Evolutionary conservation across 1,140 invertebrate species (phyloP).

Genomic region (Fopius arisanus): DNA sequence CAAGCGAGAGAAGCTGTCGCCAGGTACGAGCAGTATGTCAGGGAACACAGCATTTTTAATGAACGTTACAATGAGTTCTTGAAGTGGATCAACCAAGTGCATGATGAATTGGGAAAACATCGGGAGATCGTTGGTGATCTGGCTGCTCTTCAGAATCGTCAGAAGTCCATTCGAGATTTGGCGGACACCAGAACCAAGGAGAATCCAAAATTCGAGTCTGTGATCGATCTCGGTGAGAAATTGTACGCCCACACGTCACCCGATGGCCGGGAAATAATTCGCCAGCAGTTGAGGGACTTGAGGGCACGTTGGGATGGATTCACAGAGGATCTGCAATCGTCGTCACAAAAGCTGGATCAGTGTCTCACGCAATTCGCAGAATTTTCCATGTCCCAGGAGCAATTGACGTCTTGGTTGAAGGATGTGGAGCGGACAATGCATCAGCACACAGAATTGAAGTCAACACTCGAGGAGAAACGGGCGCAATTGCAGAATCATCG

Average conservation of each 20-base stretch:
- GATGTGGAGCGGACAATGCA: constrained; percentile 92
- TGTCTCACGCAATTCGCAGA: constrained; percentile 90
- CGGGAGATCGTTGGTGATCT: constrained; percentile 89
- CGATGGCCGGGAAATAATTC: constrained; percentile 89
- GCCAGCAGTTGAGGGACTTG: constrained; percentile 86
- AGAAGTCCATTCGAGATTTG: constrained; percentile 83
- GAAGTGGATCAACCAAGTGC: constrained; percentile 76
- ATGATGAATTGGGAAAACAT: constrained; percentile 77
- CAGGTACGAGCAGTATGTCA: constrained; percentile 83
- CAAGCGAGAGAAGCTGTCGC: constrained; percentile 80
- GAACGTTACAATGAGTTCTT: constrained; percentile 78
- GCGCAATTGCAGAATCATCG: constrained; percentile 94
- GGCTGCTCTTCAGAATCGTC: constrained; percentile 82
- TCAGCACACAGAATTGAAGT: constrained; percentile 88
- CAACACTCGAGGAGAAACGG: constrained; percentile 91
- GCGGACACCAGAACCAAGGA: constrained; percentile 83
- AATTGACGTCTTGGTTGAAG: constrained; percentile 90
- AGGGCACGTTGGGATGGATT: constrained; percentile 88
- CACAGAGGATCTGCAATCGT: constrained; percentile 81
- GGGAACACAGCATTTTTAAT: constrained; percentile 86
- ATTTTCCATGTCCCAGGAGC: constrained; percentile 86
- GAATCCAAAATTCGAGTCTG: constrained; percentile 82
- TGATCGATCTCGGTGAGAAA: constrained; percentile 90
- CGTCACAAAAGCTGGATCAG: constrained; percentile 84
- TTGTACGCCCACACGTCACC: constrained; percentile 92